Base-by-base conservation (phyloP, 2,888 invertebrate genomes). In the Drosophila acutilabella region DNA sequence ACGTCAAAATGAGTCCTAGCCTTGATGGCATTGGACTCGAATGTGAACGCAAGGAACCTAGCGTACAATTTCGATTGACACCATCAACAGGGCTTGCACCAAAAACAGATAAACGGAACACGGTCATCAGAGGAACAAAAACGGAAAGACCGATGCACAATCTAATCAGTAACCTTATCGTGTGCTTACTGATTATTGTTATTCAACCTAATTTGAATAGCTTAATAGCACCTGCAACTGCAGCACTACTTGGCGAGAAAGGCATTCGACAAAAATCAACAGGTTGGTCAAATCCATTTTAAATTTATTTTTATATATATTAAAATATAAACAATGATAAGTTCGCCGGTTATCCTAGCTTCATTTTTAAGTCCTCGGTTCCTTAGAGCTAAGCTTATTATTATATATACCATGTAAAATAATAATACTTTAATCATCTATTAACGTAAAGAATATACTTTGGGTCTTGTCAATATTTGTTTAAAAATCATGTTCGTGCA, bases 21-120 rank as follows among this genome's bases (percentile, higher is more conserved):
- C 91, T 91, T 77, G 77, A 88, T 86, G 91, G 89, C 88, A 89
- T 90, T 91, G 91, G 91, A 90, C 92, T 90, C 91, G 80, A 77
- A 60, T 68, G 72, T 81, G 88, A 88, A 78, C 88, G 78, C 78
- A 85, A 85, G 75, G 81, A 80, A 56, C 76, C 80, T 56, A 86
- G 75, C 67, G 81, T 76, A 75, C 86, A 76, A 47, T 88, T 68
- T 23, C 84, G 78, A 47, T 72, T 66, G 78, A 75, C 68, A 54
- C 47, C 71, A 65, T 57, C 64, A 52, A 1, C 64, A 47, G 20
- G 42, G 7, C 6, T 62, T 30, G 30, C 45, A 40, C 4, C 66
- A 41, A 57, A 18, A 42, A 14, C 54, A 57, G 13, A 53, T 33
- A n/a, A 20, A 33, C 54, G 26, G 61, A 61, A 47, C 36, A 48